Evolutionary conservation across 2,113 vertebrate species (phyloP), one percentile per base, ranked within the genome.

Genomic region (Corythoichthys haematopterus): DNA sequence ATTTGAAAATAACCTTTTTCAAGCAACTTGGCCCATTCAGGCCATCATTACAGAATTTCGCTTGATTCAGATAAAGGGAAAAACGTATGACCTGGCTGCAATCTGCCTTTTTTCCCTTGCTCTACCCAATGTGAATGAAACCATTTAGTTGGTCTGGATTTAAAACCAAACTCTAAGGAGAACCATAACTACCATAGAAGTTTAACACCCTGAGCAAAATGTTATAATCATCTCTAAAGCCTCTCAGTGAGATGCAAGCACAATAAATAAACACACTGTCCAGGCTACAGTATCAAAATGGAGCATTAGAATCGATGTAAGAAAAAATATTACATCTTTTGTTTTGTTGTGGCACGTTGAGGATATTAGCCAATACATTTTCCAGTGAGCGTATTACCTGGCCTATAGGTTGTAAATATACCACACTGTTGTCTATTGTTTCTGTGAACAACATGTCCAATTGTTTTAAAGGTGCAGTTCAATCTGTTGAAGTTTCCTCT

Each of bases 371-470:
- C 12, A 33, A 13, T 38, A 4, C 12, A 11, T 28, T 47, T 11
- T 35, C 45, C 45, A 3, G 9, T 15, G 33, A n/a, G 72, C 84
- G 78, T 84, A 80, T 74, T 46, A 82, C 82, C 74, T 76, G 80
- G 82, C 36, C 76, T 59, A 52, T 65, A 69, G 52, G 70, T 13
- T 4, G 72, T 43, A 43, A 56, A 56, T 56, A 10, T 53, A 9
- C 51, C 51, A 43, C 50, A 7, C 50, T 20, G 51, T n/a, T 53
- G 9, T 33, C 10, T 12, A 12, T 9, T 3, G 3, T 56, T 55
- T 33, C 9, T 15, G n/a, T 52, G 6, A 56, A 36, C 55, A 36
- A 36, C 12, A 10, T 10, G 33, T 35, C 33, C 33, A 12, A 57
- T 57, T 14, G 4, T 57, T 57, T 14, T 6, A 36, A 15, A 36